phyloP scores from a whole-genome alignment of 2,888 invertebrate genomes.

The Psylliodes chrysocephalus region DNA sequence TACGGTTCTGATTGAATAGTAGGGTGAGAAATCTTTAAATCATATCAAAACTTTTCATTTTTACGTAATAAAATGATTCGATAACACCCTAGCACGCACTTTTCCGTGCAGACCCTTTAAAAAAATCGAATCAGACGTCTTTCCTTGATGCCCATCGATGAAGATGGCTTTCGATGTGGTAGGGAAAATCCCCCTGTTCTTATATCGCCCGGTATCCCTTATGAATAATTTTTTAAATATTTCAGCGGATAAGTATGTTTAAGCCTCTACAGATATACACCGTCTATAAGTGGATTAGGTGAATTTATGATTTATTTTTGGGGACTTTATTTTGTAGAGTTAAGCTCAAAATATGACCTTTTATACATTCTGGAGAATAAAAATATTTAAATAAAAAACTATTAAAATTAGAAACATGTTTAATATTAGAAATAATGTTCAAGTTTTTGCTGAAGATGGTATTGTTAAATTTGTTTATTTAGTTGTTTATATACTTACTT shows the following conservation, averaged over 20 bases:
- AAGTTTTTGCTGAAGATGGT: too few relatives aligned
- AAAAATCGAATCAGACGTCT: conserved; percentile 34
- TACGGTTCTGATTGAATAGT: too few relatives aligned
- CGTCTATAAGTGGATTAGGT: conserved; percentile 6
- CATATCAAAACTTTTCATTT: conserved; percentile 26
- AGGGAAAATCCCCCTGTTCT: conserved; percentile 24
- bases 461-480: too few relatives aligned
- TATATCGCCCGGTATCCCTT: conserved; percentile 18
- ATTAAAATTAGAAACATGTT: too few relatives aligned
- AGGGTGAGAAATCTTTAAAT: conserved; percentile 3
- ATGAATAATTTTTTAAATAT: conserved; percentile 33
- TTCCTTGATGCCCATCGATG: conserved; percentile 29
- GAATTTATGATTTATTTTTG: conserved; percentile 10
- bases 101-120: conserved; percentile 21
- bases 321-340: background rate
- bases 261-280: conserved; percentile 17
- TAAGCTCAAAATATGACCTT: background rate
- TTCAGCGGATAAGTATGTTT: conserved; percentile 21
- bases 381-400: too few relatives aligned
- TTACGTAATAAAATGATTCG: conserved; percentile 24
- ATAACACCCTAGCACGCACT: conserved; percentile 17
- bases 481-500: too few relatives aligned
- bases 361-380: too few relatives aligned
- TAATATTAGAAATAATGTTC: too few relatives aligned
- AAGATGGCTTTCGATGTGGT: conserved; percentile 27